Percentiles rank a stretch among this genome's conserved stretches.
Evolutionary conservation across 2,888 invertebrate species (phyloP).

Genomic region (Acleris sparsana): DNA sequence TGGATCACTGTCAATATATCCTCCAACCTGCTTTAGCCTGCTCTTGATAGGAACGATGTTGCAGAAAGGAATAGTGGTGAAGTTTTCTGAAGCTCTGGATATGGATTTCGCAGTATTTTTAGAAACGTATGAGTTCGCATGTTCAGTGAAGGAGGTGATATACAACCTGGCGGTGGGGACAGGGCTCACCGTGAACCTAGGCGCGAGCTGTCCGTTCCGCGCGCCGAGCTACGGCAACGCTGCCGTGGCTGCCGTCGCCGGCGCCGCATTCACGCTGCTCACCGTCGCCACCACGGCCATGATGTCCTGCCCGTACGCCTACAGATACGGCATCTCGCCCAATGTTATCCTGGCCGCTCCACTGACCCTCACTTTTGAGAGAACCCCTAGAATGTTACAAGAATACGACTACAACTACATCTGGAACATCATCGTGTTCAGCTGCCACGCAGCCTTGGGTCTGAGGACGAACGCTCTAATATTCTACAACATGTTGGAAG

Average conservation of each 20-base stretch:
- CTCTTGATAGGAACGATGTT: constrained; percentile 66
- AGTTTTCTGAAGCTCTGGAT: constrained; percentile 61
- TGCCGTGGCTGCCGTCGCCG: constrained; percentile 54
- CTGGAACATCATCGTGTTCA: constrained; percentile 58
- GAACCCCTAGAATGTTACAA: constrained; percentile 59
- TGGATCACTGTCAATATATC: constrained; percentile 49
- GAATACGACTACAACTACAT: constrained; percentile 51
- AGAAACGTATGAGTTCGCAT: constrained; percentile 45
- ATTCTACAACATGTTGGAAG: constrained; percentile 55
- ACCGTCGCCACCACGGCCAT: constrained; percentile 54
- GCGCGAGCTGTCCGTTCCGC: constrained; percentile 59
- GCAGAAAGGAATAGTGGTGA: constrained; percentile 65
- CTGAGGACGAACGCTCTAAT: constrained; percentile 51
- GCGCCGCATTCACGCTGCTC: constrained; percentile 48
- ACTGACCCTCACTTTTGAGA: constrained; percentile 60
- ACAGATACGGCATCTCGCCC: constrained; percentile 48
- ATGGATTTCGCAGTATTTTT: constrained; percentile 53
- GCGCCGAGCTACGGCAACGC: constrained; percentile 65
- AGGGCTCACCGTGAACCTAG: constrained; percentile 59
- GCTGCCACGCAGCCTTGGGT: constrained; percentile 51
- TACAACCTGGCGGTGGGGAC: constrained; percentile 59
- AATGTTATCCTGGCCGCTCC: constrained; percentile 44
- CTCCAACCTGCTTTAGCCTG: constrained; percentile 51
- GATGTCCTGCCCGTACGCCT: constrained; percentile 67
- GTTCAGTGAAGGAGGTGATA: constrained; percentile 52